A percentile compares a stretch with the other conserved stretches of the same genome.
Evolutionary conservation across 2,797 vertebrate species (phyloP).

Genomic region (Falco biarmicus): DNA sequence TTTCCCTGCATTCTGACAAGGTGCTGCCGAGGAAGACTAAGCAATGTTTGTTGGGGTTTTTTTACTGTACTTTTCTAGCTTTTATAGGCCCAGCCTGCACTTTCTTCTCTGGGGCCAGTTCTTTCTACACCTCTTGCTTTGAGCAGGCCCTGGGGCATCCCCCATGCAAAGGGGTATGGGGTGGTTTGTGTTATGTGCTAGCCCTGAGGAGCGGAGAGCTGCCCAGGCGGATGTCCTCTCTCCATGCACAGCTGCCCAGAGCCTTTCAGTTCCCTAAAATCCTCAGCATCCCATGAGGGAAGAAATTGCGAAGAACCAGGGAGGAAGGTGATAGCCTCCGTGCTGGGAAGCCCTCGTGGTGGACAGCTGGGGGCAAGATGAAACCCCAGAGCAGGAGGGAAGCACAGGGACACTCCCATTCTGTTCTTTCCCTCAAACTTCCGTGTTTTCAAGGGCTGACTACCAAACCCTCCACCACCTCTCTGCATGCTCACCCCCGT

Average conservation of each 20-base stretch:
- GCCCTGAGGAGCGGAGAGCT: not conserved
- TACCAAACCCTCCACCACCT: not conserved
- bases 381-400: not conserved
- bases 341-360: not conserved
- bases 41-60: not conserved
- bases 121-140: not conserved
- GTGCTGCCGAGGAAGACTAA: not conserved
- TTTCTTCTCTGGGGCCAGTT: not conserved
- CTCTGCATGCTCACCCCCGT: rapidly evolving
- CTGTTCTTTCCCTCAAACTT: not conserved
- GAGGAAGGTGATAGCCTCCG: not conserved
- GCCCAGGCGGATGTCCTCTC: not conserved
- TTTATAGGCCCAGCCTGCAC: not conserved
- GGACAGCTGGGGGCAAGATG: rapidly evolving
- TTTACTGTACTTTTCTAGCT: not conserved
- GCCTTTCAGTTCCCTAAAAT: not conserved
- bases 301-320: not conserved
- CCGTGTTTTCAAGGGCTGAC: not conserved
- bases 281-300: not conserved
- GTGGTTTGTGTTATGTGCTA: not conserved
- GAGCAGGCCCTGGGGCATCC: not conserved
- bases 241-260: not conserved
- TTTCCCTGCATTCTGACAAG: not conserved
- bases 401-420: rapidly evolving
- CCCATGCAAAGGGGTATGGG: rapidly evolving